Conservation (phyloP, 1,140 invertebrate species). For the Bombus difficillimus region DNA sequence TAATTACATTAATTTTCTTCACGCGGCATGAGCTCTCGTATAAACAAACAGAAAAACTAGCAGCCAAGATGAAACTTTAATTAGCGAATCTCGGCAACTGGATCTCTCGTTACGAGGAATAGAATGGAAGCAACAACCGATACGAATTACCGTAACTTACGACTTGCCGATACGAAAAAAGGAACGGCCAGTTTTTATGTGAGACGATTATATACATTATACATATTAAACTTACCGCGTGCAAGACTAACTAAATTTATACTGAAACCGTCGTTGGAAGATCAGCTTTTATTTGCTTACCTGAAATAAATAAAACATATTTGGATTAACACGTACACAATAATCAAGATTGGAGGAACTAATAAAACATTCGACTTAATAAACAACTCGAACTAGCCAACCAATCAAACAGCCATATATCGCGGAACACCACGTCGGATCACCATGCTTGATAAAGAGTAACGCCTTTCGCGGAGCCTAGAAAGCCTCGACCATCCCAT, state of each 20-base stretch:
- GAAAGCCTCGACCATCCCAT: conserved; percentile 6
- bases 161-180: neutral
- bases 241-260: neutral
- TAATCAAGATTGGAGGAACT: no score
- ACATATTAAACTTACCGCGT: conserved; percentile 29
- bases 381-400: neutral
- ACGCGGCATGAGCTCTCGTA: conserved; percentile 6
- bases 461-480: neutral
- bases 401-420: neutral
- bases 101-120: conserved; percentile 3
- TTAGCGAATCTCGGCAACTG: conserved; percentile 10
- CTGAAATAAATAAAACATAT: conserved; percentile 21
- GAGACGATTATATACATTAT: neutral
- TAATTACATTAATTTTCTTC: conserved; percentile 46
- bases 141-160: conserved; percentile 30
- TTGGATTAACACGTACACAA: neutral
- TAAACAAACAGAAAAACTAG: conserved; percentile 34
- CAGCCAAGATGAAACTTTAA: conserved; percentile 3
- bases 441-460: neutral
- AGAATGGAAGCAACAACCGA: conserved; percentile 11
- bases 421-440: neutral
- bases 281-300: conserved; percentile 28
- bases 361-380: neutral
- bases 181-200: no score
- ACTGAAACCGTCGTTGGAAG: no score